Base-by-base conservation (phyloP, 2,113 vertebrate species). In the Dromas ardeola region DNA sequence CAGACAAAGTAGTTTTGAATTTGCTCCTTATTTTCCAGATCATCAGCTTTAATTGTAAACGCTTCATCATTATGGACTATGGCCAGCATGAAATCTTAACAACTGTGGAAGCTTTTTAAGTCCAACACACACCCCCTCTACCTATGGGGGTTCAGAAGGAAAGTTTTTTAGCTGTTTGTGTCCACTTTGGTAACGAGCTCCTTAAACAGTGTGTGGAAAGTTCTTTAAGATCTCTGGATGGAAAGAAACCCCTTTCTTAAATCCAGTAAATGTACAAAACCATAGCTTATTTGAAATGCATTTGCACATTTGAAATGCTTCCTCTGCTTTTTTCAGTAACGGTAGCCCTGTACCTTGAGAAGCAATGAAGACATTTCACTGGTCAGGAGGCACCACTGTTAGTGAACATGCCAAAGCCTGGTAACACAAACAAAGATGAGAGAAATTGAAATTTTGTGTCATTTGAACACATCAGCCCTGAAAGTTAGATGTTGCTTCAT, bases 41-140 rank as follows among this genome's bases (percentile, higher is more conserved):
- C 80, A 93, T 95, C 94, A 92, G 45, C 19, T 96, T 95, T 95
- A 95, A 92, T 87, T 92, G 52, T 91, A 89, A 95, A 84, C 69
- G 79, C 71, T 93, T 95, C 61, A 92, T 96, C 92, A 92, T 84
- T 86, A 43, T 15, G 23, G 76, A 76, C 61, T 67, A 87, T 30
- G 59, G 27, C 69, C 83, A 89, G 61, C 47, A 87, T 66, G 73
- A 88, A 92, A 85, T 76, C 43, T 82, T 81, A 92, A 78, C 55
- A 62, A 55, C 47, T 36, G 49, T 2, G 2, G 36, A 78, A 95
- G 38, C 14, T 81, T 76, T 93, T 70, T 32, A 47, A 69, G 5
- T 18, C 14, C 43, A 52, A 14, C 5, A 27, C n/a, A 83, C 7
- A 70, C 45, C 10, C 11, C 86, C 20, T 26, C 22, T 58, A 40